Evolutionary conservation across 1,140 invertebrate genomes (phyloP), one percentile per base, ranked within the genome.

Genomic region (Lasioglossum baleicum): DNA sequence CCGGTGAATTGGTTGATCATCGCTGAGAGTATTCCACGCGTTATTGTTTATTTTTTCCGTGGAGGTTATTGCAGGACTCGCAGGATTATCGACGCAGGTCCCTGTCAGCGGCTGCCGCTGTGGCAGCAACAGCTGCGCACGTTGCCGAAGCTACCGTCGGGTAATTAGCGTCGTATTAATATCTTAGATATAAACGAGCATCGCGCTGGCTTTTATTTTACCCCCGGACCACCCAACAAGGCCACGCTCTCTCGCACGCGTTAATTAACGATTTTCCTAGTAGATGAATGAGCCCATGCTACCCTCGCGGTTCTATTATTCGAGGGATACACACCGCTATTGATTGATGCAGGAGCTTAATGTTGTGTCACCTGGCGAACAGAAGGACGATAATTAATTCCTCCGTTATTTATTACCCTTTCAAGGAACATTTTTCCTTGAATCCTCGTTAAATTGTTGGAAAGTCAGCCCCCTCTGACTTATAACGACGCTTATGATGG

Each of bases 131-230:
- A 8, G 42, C 42, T 11, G 42, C 42, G 10, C 3, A 13, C 4
- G 51, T 15, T 17, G 51, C 61, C n/a, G 44, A 63, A 48, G 75
- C 75, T 78, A 78, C 76, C 48, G 69, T 64, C 69, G 44, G 15
- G 69, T 78, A 72, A 78, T 78, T 78, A 78, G 68, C 75, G 58
- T 56, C 69, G 76, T 78, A 78, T 78, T 78, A 78, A 78, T 78
- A 78, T 72, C 48, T n/a, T 15, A 35, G 75, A 78, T 71, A 71
- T 72, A 72, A 78, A 78, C 69, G 69, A 78, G 60, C 76, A 35
- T 65, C 69, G 60, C 26, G 35, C 44, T 35, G 20, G 42, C 56
- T 63, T 61, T 40, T 69, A 60, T 78, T 53, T 61, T 58, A 78
- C 26, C 0, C 35, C 22, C 53, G 42, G 77, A 74, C 77, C 77